Conservation (phyloP, 2,113 vertebrate genomes). For the Heterotilapia buettikoferi region DNA sequence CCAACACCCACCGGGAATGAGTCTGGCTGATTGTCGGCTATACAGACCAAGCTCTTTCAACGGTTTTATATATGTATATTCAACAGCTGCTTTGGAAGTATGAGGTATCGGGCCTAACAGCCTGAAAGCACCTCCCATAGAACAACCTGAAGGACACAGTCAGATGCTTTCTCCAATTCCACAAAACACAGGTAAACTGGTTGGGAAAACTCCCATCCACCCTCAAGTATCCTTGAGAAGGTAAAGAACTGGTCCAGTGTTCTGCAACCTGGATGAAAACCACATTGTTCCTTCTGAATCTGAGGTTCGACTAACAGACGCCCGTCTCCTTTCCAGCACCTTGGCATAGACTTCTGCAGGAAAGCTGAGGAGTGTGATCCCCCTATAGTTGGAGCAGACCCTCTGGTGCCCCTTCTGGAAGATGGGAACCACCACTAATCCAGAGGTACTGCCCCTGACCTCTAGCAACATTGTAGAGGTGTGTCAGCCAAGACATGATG, state of each 20-base stretch:
- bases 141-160: background rate
- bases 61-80: background rate
- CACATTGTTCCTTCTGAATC: background rate
- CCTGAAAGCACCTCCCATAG: background rate
- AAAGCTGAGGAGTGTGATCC: background rate
- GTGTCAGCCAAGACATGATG: background rate
- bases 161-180: background rate
- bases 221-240: background rate
- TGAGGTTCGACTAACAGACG: background rate
- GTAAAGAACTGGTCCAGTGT: background rate
- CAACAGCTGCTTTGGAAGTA: background rate
- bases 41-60: background rate
- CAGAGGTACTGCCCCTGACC: background rate
- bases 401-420: background rate
- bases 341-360: background rate
- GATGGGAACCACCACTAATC: background rate
- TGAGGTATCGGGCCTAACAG: background rate
- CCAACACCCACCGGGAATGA: background rate
- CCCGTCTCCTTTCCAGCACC: background rate
- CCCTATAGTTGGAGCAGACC: background rate
- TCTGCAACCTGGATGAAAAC: background rate
- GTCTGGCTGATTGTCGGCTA: background rate
- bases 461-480: background rate
- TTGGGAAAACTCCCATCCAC: background rate
- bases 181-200: background rate